Evolutionary conservation across 2,888 invertebrate species (phyloP).

Genomic region (Nemotelus nigrinus): DNA sequence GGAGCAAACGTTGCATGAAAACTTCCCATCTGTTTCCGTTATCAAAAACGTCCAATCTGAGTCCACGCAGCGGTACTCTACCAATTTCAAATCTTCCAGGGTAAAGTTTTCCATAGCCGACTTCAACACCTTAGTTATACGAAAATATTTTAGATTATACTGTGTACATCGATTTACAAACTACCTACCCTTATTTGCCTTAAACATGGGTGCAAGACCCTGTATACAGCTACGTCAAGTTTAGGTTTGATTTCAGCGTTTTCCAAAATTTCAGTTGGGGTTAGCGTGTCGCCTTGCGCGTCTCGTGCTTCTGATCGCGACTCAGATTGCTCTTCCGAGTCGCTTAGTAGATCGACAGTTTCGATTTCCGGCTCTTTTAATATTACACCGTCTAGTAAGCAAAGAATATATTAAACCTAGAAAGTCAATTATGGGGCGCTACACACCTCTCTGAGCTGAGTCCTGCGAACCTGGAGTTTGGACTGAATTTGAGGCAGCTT

Average conservation of each 20-base stretch:
- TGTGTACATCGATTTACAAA: neutral
- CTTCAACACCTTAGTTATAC: slow-evolving; percentile 13
- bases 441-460: too few relatives aligned
- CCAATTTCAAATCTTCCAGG: slow-evolving; percentile 21
- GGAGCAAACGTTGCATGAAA: slow-evolving; percentile 36
- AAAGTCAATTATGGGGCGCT: too few relatives aligned
- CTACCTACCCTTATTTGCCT: slow-evolving; percentile 1
- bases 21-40: neutral
- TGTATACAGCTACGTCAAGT: too few relatives aligned
- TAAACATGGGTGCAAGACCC: neutral
- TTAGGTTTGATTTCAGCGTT: too few relatives aligned
- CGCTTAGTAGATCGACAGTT: slow-evolving; percentile 26
- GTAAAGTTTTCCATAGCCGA: slow-evolving; percentile 25
- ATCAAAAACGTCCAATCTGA: slow-evolving; percentile 30
- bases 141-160: too few relatives aligned
- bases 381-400: neutral
- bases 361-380: slow-evolving; percentile 7
- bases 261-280: too few relatives aligned
- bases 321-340: neutral
- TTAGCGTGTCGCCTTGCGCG: neutral
- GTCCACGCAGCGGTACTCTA: slow-evolving; percentile 39
- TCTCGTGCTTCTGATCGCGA: neutral
- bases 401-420: too few relatives aligned
- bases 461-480: too few relatives aligned
- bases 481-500: too few relatives aligned